These are phyloP conservation scores for Chiroxiphia lanceolata DNA, from an alignment of 2,797 vertebrate genomes.

Conservation along the genomic window DNA sequence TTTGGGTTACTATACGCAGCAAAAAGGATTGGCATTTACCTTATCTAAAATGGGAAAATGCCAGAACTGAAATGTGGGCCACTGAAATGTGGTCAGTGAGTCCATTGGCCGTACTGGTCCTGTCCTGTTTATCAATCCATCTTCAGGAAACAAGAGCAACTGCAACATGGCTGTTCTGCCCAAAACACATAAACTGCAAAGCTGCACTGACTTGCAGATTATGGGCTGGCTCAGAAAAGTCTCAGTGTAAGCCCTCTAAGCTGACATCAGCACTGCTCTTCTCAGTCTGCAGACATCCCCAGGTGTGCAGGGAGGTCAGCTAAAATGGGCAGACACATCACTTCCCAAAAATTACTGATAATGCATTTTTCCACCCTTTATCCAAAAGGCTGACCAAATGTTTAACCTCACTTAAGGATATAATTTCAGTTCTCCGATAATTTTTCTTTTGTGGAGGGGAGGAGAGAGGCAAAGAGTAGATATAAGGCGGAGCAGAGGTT, in stretches of 20 bases:
- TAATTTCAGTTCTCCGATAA: neutral
- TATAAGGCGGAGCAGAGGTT: neutral
- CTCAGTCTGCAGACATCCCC: neutral
- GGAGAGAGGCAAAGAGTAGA: neutral
- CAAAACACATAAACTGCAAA: neutral
- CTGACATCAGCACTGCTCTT: neutral
- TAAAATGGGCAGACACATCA: neutral
- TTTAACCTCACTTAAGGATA: conserved; percentile 7
- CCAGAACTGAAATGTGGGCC: neutral
- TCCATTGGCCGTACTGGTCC: neutral
- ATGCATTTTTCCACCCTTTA: neutral
- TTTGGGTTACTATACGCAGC: neutral
- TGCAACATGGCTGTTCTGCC: neutral
- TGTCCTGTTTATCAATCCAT: neutral
- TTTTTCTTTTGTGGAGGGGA: neutral
- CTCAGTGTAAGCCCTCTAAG: neutral
- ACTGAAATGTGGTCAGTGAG: neutral
- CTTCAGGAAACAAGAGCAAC: neutral
- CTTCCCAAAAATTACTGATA: neutral
- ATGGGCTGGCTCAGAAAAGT: neutral
- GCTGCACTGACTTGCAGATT: neutral
- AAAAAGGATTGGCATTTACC: neutral
- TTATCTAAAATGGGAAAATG: neutral
- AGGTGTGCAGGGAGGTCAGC: neutral
- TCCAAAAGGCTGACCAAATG: neutral